Percentiles rank a stretch among this genome's conserved stretches.
Evolutionary conservation across 2,888 invertebrate species (phyloP).

Genomic region (Agrotis puta): DNA sequence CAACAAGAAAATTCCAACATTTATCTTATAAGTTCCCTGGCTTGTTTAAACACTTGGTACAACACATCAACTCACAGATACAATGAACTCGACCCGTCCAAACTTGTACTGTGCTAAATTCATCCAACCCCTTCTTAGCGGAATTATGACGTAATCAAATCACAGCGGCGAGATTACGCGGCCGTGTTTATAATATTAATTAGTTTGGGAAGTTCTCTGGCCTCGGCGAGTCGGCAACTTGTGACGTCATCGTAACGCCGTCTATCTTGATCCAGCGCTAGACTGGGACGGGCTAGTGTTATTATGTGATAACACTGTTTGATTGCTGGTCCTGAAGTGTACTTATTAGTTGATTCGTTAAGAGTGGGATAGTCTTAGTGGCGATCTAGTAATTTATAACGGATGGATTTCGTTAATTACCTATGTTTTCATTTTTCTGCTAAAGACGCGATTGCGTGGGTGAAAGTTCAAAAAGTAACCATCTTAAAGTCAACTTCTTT

Average conservation of each 20-base stretch:
- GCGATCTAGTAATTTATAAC: too few species aligned
- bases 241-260: constrained; percentile 52
- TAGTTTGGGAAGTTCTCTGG: constrained; percentile 66
- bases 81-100: constrained; percentile 28
- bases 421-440: too few species aligned
- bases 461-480: too few species aligned
- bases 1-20: too few species aligned
- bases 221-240: constrained; percentile 37
- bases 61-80: constrained; percentile 37
- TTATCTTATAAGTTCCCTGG: background rate
- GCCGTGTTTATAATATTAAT: constrained; percentile 77
- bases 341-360: background rate
- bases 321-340: background rate
- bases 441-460: too few species aligned
- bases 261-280: constrained; percentile 61
- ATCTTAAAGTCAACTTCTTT: too few species aligned
- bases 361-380: background rate
- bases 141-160: constrained; percentile 72
- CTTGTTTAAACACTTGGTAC: constrained; percentile 7
- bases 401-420: too few species aligned
- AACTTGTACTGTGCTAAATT: constrained; percentile 51
- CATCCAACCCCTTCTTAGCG: constrained; percentile 59
- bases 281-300: constrained; percentile 50
- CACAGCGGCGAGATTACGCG: constrained; percentile 67
- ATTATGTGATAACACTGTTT: constrained; percentile 30